phyloP scores from a whole-genome alignment of 2,113 vertebrate genomes.

The Corynorhinus townsendii region DNA sequence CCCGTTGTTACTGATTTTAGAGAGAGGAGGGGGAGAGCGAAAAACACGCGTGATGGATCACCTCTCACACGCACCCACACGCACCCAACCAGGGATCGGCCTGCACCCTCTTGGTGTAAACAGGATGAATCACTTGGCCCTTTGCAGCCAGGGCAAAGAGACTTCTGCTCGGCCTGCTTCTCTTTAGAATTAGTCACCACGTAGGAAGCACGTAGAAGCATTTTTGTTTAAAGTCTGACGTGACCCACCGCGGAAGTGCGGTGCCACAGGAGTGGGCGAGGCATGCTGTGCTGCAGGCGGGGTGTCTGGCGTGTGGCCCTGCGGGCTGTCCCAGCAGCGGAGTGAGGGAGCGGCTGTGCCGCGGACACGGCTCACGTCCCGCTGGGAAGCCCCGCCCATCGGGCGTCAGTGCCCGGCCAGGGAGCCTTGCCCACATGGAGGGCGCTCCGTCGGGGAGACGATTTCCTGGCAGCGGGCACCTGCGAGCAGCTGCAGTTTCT shows the following conservation, averaged over 20 bases:
- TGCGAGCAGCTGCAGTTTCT: not conserved
- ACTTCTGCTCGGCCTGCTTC: not conserved
- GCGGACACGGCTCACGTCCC: rapidly evolving
- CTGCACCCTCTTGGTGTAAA: not conserved
- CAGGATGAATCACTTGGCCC: not conserved
- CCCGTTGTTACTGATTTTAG: not conserved
- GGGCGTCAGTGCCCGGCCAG: not conserved
- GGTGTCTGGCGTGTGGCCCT: no score
- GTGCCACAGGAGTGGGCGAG: not conserved
- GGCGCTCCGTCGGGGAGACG: not conserved
- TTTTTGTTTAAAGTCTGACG: not conserved
- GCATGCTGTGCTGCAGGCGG: not conserved
- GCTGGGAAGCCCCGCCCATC: not conserved
- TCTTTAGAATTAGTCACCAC: not conserved
- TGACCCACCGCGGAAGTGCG: not conserved
- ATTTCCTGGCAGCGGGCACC: not conserved
- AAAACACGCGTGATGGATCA: not conserved
- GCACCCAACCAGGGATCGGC: no score
- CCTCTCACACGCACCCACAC: not conserved
- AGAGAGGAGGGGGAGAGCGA: no score
- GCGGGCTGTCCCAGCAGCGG: no score
- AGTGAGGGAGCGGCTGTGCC: not conserved
- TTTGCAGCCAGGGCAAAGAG: no score
- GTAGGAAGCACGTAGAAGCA: not conserved
- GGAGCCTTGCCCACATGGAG: rapidly evolving